Conservation (phyloP, 2,888 invertebrate species). For the Diaprepes abbreviatus region DNA sequence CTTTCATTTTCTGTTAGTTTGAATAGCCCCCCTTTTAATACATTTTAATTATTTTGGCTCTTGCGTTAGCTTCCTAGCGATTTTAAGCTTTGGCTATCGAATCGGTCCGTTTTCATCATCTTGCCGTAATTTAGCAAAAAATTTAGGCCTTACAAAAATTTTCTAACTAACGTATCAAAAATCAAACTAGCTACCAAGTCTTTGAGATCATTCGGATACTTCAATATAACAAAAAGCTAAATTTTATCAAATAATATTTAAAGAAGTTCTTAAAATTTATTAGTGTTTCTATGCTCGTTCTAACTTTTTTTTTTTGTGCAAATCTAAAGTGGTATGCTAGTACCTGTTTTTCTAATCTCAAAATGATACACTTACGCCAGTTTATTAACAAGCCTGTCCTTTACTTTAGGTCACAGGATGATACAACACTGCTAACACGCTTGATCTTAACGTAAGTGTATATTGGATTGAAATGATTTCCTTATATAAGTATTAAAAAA, state of each 20-base stretch:
- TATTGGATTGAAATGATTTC: no score
- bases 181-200: slow-evolving; percentile 38
- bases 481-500: background rate
- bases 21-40: slow-evolving; percentile 20
- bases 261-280: background rate
- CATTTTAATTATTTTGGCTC: slow-evolving; percentile 12
- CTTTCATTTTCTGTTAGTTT: background rate
- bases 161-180: slow-evolving; percentile 36
- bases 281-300: background rate
- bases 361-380: no score
- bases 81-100: slow-evolving; percentile 40
- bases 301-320: background rate
- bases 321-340: slow-evolving; percentile 16
- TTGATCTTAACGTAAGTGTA: no score
- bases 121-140: slow-evolving; percentile 6
- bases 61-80: slow-evolving; percentile 33
- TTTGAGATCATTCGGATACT: slow-evolving; percentile 39
- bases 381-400: no score
- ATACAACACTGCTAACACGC: no score
- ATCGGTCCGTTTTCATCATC: slow-evolving; percentile 46
- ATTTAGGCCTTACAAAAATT: slow-evolving; percentile 40
- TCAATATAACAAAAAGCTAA: slow-evolving; percentile 9
- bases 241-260: background rate
- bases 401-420: no score
- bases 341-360: background rate